phyloP scores from a whole-genome alignment of 2,888 invertebrate species.

The Plagodis pulveraria region DNA sequence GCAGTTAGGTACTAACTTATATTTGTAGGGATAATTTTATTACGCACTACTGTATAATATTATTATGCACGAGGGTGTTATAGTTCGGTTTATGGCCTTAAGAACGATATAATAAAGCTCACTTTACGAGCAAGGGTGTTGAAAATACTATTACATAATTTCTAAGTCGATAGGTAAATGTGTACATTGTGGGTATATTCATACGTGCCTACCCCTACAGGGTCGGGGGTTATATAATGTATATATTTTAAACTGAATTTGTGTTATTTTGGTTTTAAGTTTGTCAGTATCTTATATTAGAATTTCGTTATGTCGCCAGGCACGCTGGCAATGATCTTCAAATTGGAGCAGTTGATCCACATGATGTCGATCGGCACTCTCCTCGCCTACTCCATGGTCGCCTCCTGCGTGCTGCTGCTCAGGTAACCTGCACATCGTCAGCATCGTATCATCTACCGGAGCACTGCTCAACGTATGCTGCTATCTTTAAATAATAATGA shows the following conservation, averaged over 20 bases:
- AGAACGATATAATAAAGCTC: no score
- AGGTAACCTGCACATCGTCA: slow-evolving; percentile 77
- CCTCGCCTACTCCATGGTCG: slow-evolving; percentile 95
- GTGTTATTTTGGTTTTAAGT: neutral
- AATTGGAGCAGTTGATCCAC: slow-evolving; percentile 92
- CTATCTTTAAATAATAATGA: no score
- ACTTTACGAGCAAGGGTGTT: no score
- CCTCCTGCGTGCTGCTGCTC: slow-evolving; percentile 92
- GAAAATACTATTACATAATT: no score
- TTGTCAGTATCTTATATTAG: neutral
- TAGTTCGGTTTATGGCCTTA: no score
- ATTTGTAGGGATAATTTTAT: no score
- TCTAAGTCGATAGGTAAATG: no score
- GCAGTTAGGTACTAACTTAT: no score
- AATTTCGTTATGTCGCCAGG: slow-evolving; percentile 71
- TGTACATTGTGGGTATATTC: no score
- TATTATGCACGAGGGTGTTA: no score
- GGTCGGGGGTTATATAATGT: neutral
- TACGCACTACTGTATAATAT: no score
- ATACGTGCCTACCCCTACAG: no score
- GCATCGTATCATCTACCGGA: neutral
- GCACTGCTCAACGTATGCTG: neutral
- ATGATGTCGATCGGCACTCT: slow-evolving; percentile 96
- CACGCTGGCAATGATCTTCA: slow-evolving; percentile 92
- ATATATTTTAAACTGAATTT: neutral